Base-by-base conservation (phyloP, 2,797 vertebrate genomes). In the Pteronotus mesoamericanus region DNA sequence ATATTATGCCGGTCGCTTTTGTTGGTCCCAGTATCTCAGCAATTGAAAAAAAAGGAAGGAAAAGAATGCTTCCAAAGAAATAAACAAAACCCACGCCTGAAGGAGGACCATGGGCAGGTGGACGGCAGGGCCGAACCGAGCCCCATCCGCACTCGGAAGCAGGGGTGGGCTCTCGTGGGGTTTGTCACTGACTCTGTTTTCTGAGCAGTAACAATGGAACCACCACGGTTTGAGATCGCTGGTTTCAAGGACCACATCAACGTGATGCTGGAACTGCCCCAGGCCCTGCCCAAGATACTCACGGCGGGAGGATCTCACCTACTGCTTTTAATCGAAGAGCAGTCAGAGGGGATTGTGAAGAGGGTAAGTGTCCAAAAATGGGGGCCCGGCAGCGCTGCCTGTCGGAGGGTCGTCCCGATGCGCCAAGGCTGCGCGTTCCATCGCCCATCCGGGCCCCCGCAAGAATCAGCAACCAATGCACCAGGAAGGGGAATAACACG, bases 161-260 rank as follows among this genome's bases (percentile, higher is more conserved):
- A 4, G 0, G 16, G 16, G 10, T 69, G 32, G 39, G n/a, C 59
- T 4, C 3, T 51, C 10, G 0, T 7, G 9, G 44, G 42, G 4
- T 37, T 72, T 42, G 26, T 15, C 29, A 80, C 46, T 95, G 26
- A 19, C 53, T 80, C 79, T 85, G 10, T 66, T 91, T 96, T 79
- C 80, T 19, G 8, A 57, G 91, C 91, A 99, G 98, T 97, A 44
- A 1, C 0, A 21, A 22, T 98, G 19, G 97, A 98, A 64, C 98
- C 98, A 24, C 98, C 98, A 12, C 91, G 98, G 44, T 98, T 98
- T 87, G 97, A 82, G 55, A 1, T 98, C 85, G 66, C 88, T 34
- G 96, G 92, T 29, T 98, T 97, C 64, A 9, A 29, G 3, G 92
- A 93, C 80, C 98, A 96, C 69, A 92, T 98, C 59, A 97, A 97